Evolutionary conservation across 2,888 invertebrate species (phyloP).

Genomic region (Macropis europaea): DNA sequence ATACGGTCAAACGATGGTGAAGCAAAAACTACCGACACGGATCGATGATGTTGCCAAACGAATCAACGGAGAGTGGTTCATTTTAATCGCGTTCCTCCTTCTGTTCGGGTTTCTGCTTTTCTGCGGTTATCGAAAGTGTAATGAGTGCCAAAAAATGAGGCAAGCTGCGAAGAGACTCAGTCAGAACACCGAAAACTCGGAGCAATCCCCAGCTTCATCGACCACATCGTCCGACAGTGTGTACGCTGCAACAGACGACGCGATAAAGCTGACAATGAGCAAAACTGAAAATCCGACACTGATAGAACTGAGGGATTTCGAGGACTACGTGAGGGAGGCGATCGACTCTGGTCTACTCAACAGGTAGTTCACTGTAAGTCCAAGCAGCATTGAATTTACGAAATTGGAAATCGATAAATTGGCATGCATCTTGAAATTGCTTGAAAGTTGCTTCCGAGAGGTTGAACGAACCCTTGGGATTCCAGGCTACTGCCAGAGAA

Average conservation of each 20-base stretch:
- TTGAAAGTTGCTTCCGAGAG: conserved; percentile 77
- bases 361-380: conserved; percentile 73
- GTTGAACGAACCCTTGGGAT: conserved; percentile 76
- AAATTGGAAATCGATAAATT: too few relatives aligned
- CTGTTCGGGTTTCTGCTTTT: neutral
- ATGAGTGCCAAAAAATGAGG: too few relatives aligned
- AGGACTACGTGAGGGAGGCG: conserved; percentile 75
- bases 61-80: conserved; percentile 44
- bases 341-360: conserved; percentile 72
- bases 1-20: conserved; percentile 21
- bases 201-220: neutral
- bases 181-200: conserved; percentile 4
- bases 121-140: conserved; percentile 47
- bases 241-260: too few relatives aligned
- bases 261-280: neutral
- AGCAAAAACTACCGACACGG: conserved; percentile 40
- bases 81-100: conserved; percentile 45
- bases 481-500: conserved; percentile 78
- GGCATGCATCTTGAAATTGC: too few relatives aligned
- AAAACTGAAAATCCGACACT: conserved; percentile 25
- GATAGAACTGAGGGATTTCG: conserved; percentile 75
- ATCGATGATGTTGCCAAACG: conserved; percentile 36
- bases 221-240: conserved; percentile 14
- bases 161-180: too few relatives aligned
- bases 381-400: too few relatives aligned